Evolutionary conservation across 2,888 invertebrate genomes (phyloP), one percentile per base, ranked within the genome.

Genomic region (Odontomyia ornata): DNA sequence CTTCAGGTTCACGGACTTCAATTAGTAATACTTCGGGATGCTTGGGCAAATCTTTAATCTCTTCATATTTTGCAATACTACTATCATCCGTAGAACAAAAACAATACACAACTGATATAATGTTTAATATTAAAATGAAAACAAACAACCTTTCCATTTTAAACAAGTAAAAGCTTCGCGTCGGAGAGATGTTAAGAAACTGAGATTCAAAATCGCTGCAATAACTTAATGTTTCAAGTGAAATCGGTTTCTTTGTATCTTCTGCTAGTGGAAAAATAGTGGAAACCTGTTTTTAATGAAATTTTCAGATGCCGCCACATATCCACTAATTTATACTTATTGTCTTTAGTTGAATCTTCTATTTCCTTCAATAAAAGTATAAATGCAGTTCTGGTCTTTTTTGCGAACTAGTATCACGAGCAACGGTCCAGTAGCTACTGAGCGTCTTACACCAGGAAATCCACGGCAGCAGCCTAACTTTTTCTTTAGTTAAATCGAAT

Each of bases 1-100:
- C 94, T 13, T 89, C 85, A 36, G 93, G 92, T 83, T 94, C 93
- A 80, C 94, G 90, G 0, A 95, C 94, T 88, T 95, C 94, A 79
- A 95, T 89, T 28, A 94, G 89, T 18, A 92, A 82, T 76, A 90
- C 88, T 69, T 85, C 85, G 7, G 86, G 84, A 15, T 87, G 83
- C 75, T 88, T 86, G 64, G 86, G 85, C 76, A 89, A 83, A 21
- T 87, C 85, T 81, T 89, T 86, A 1, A 89, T 82, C 76, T 88
- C 86, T 11, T 86, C 85, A 80, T 85, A 87, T 4, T 77, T 80
- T 25, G 80, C 81, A 65, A 81, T 73, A 52, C 75, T 77, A 43
- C 28, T 46, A 11, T 36, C n/a, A 27, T 71, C 36, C 2, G n/a
- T 25, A 18, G 46, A 46, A 18, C 75, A 62, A 64, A n/a, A 47